Conservation (phyloP, 2,797 vertebrate species). For the Enteromius thamalakanensis region DNA sequence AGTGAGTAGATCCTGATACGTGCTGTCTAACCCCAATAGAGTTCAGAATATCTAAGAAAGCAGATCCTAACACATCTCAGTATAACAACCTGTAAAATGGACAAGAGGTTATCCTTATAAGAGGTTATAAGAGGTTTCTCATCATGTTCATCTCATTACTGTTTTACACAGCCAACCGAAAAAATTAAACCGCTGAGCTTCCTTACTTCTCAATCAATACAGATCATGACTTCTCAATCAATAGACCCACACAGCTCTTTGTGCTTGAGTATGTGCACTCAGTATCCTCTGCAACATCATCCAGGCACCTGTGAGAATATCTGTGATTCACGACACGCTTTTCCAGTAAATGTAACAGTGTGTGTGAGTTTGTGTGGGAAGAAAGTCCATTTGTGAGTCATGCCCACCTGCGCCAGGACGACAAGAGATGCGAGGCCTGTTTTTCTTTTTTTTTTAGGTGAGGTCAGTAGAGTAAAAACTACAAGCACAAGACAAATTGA, state of each 20-base stretch:
- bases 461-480: constrained; percentile 47
- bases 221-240: constrained; percentile 39
- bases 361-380: constrained; percentile 20
- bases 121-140: too few species aligned
- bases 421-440: constrained; percentile 1
- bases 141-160: constrained; percentile 8
- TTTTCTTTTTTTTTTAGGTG: constrained; percentile 7
- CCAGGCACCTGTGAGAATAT: constrained; percentile 32
- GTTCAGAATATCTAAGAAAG: too few species aligned
- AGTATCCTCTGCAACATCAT: constrained; percentile 21
- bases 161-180: constrained; percentile 12
- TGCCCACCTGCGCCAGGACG: constrained; percentile 52
- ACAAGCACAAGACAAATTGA: constrained; percentile 7
- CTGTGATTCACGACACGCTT: constrained; percentile 29
- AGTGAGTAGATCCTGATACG: too few species aligned
- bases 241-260: neutral
- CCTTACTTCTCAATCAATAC: constrained; percentile 32
- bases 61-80: too few species aligned
- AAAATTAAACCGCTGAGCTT: constrained; percentile 16
- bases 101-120: neutral
- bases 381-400: constrained; percentile 43
- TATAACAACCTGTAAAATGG: neutral
- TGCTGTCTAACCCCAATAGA: too few species aligned
- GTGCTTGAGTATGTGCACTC: constrained; percentile 5
- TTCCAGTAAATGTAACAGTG: neutral